Conservation (phyloP, 2,797 vertebrate genomes). For the Phrynocephalus forsythii region DNA sequence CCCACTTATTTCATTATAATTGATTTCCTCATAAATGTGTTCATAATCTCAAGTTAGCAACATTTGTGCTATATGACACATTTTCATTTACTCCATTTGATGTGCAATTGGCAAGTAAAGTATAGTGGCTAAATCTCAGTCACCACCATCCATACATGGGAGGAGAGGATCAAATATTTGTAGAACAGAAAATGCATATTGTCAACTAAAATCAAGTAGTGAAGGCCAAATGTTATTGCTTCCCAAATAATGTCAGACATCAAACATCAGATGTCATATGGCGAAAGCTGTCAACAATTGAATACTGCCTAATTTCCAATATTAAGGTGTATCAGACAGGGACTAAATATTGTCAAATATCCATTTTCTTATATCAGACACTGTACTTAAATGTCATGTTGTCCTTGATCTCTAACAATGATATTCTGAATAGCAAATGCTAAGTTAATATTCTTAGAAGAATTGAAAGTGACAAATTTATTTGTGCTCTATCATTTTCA, state of each 20-base stretch:
- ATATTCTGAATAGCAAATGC: neutral
- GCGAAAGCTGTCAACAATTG: neutral
- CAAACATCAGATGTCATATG: neutral
- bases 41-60: neutral
- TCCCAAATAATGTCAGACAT: neutral
- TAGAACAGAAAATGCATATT: neutral
- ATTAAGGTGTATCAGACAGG: neutral
- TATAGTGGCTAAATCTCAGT: neutral
- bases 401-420: neutral
- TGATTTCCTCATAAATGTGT: neutral
- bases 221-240: neutral
- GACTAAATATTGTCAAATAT: neutral
- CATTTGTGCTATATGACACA: neutral
- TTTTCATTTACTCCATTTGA: neutral
- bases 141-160: neutral
- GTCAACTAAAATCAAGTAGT: neutral
- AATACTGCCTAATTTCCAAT: neutral
- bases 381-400: neutral
- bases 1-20: neutral
- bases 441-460: neutral
- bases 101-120: neutral
- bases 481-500: neutral
- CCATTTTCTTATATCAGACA: neutral
- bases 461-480: neutral
- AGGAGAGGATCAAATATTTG: constrained; percentile 4